These are phyloP conservation scores for Limanda limanda DNA, from an alignment of 2,113 vertebrate genomes.

Conservation along the genomic window DNA sequence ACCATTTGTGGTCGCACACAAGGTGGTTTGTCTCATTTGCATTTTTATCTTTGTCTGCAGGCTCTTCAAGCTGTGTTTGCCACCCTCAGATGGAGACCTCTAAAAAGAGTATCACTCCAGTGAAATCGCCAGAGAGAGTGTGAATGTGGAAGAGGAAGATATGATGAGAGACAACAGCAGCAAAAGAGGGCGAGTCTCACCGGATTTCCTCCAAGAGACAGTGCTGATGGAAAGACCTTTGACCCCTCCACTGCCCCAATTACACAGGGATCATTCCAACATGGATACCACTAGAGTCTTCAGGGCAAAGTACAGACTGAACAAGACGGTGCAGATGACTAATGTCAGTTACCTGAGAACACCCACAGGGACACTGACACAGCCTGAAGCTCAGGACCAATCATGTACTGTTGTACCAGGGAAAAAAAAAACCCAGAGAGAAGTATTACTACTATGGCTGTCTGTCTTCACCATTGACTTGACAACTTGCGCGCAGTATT, in stretches of 20 bases:
- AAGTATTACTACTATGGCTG: constrained; percentile 32
- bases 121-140: constrained; percentile 6
- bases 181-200: constrained; percentile 13
- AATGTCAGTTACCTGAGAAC: constrained; percentile 8
- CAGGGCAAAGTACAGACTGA: constrained; percentile 7
- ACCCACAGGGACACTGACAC: constrained; percentile 4
- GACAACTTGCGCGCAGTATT: constrained; percentile 25
- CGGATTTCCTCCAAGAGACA: constrained; percentile 35
- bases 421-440: not conserved
- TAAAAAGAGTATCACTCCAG: constrained; percentile 66
- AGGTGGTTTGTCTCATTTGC: constrained; percentile 1
- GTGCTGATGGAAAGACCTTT: constrained; percentile 29
- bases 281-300: constrained; percentile 45
- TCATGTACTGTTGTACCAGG: constrained; percentile 20
- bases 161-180: constrained; percentile 24
- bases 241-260: constrained; percentile 10
- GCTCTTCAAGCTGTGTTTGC: constrained; percentile 94
- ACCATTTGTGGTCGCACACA: constrained; percentile 4
- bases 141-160: constrained; percentile 27
- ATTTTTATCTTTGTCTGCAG: constrained; percentile 72
- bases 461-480: constrained; percentile 24
- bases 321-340: constrained; percentile 19
- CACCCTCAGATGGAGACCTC: constrained; percentile 93
- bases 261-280: constrained; percentile 47
- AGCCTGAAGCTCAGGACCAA: constrained; percentile 14